A percentile compares a stretch with the other conserved stretches of the same genome.
phyloP scores from a whole-genome alignment of 92 coral and sea anemone genomes.

The Ricordea florida region DNA sequence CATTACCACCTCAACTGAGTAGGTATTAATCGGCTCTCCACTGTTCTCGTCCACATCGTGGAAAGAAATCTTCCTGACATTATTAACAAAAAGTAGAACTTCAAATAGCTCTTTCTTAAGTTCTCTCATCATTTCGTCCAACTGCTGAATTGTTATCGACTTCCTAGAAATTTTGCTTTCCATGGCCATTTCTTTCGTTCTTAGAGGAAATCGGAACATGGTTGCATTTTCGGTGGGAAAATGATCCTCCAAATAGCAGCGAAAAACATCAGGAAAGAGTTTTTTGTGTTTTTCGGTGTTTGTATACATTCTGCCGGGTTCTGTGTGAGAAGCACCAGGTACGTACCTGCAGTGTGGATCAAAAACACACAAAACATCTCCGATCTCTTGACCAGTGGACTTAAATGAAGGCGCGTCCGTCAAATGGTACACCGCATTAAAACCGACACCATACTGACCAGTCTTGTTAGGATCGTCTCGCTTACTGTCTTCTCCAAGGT shows the following conservation, averaged over 20 bases:
- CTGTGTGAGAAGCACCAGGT: constrained; percentile 49
- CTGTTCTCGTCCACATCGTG: constrained; percentile 27
- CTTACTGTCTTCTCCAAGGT: constrained; percentile 86
- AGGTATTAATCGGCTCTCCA: constrained; percentile 30
- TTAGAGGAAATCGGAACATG: constrained; percentile 71
- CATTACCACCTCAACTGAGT: constrained; percentile 47
- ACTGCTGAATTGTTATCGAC: constrained; percentile 8
- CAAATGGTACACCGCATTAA: constrained; percentile 91
- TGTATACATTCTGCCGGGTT: constrained; percentile 56
- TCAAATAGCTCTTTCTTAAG: constrained; percentile 63
- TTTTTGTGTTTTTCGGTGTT: background rate
- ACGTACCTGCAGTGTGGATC: constrained; percentile 74
- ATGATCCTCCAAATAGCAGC: constrained; percentile 52
- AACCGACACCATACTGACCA: constrained; percentile 93
- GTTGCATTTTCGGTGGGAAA: constrained; percentile 55
- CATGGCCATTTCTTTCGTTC: constrained; percentile 36
- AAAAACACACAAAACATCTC: constrained; percentile 62
- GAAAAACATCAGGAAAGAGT: constrained; percentile 53
- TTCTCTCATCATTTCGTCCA: constrained; percentile 41
- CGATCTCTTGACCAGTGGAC: constrained; percentile 56
- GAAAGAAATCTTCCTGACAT: constrained; percentile 65
- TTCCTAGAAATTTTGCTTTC: constrained; percentile 17
- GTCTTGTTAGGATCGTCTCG: constrained; percentile 90
- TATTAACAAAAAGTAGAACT: constrained; percentile 74
- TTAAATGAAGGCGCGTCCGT: constrained; percentile 71